phyloP scores from a whole-genome alignment of 2,888 invertebrate genomes.

The Dolichopus griseipennis region DNA sequence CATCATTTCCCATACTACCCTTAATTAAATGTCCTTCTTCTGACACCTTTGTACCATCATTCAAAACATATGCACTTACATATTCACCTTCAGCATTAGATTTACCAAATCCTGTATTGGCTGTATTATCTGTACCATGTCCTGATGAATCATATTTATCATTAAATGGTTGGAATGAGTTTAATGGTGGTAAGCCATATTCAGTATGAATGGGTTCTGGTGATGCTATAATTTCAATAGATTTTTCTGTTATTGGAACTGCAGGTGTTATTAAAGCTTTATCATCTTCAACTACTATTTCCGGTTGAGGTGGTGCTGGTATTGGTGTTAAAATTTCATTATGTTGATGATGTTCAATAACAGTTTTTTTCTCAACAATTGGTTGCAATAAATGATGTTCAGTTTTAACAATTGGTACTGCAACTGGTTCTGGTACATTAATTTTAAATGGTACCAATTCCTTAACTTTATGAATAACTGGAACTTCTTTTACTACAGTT shows the following conservation, averaged over 20 bases:
- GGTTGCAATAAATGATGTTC: neutral
- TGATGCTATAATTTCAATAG: too few relatives aligned
- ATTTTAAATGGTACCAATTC: neutral
- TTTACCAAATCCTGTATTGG: neutral
- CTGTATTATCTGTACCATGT: neutral
- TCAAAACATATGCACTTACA: conserved; percentile 13
- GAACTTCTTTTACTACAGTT: neutral
- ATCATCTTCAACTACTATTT: neutral
- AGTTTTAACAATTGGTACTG: neutral
- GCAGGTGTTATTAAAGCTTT: neutral
- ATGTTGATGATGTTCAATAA: neutral
- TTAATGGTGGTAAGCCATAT: neutral
- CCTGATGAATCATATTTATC: neutral
- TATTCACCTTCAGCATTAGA: conserved; percentile 1
- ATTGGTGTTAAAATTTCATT: too few relatives aligned
- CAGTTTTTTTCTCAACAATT: neutral
- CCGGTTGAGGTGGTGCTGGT: too few relatives aligned
- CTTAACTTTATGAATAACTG: neutral
- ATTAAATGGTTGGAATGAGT: neutral
- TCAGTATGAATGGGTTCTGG: neutral
- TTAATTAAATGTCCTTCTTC: conserved; percentile 16
- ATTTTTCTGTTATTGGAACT: neutral
- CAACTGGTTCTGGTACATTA: neutral
- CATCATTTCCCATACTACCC: conserved; percentile 11
- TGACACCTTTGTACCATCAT: conserved; percentile 17